Conservation (phyloP, 2,797 vertebrate species). For the Hippoglossus hippoglossus region DNA sequence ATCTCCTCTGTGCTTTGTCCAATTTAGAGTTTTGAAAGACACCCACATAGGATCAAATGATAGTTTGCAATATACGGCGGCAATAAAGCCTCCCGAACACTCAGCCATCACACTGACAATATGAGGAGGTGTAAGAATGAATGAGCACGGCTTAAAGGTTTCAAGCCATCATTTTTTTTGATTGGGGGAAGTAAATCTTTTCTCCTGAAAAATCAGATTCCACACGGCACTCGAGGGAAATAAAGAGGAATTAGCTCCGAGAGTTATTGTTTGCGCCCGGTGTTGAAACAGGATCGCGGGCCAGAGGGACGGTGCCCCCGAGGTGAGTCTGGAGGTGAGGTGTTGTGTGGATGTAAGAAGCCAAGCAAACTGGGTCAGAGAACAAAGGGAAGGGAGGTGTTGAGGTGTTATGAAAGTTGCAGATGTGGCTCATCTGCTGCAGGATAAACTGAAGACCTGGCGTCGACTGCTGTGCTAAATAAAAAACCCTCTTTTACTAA, state of each 20-base stretch:
- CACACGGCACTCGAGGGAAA: constrained; percentile 68
- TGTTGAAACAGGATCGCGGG: constrained; percentile 52
- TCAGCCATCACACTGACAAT: constrained; percentile 13
- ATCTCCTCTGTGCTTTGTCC: constrained; percentile 33
- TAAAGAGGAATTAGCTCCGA: constrained; percentile 69
- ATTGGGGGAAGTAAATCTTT: constrained; percentile 58
- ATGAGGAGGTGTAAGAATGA: constrained; percentile 37
- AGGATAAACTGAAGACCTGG: constrained; percentile 33
- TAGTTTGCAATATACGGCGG: constrained; percentile 38
- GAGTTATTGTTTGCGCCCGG: constrained; percentile 64
- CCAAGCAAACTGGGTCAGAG: constrained; percentile 71
- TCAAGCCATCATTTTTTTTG: constrained; percentile 44
- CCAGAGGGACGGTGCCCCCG: constrained; percentile 39
- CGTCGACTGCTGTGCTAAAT: constrained; percentile 14
- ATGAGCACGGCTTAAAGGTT: constrained; percentile 50
- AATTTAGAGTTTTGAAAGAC: constrained; percentile 45
- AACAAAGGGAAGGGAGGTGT: constrained; percentile 59
- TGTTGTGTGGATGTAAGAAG: constrained; percentile 22
- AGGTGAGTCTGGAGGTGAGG: constrained; percentile 60
- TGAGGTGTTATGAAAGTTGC: constrained; percentile 51
- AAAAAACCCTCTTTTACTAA: constrained; percentile 29
- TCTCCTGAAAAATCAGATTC: constrained; percentile 60
- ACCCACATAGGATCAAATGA: constrained; percentile 26
- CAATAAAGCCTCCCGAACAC: constrained; percentile 41
- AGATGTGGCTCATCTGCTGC: constrained; percentile 47